A percentile compares a stretch with the other conserved stretches of the same genome.
Evolutionary conservation across 2,888 invertebrate genomes (phyloP).

Genomic region (Polydrusus pterygomalis): DNA sequence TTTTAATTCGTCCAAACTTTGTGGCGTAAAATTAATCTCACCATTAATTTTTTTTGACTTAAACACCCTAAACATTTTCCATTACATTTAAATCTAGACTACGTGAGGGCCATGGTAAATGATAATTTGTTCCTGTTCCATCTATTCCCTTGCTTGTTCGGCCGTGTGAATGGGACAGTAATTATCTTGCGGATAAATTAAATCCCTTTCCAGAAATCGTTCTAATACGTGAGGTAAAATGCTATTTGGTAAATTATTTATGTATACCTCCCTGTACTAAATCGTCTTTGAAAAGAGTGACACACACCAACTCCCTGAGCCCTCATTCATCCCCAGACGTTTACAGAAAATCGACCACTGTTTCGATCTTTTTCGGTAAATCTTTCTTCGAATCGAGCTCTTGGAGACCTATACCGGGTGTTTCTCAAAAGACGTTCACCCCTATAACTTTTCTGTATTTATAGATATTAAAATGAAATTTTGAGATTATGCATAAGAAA

Average conservation of each 20-base stretch:
- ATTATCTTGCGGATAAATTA: conserved; percentile 4
- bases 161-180: conserved; percentile 7
- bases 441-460: no score
- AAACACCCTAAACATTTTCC: conserved; percentile 2
- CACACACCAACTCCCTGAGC: no score
- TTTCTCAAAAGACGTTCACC: no score
- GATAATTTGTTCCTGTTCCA: conserved; percentile 2
- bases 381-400: no score
- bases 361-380: no score
- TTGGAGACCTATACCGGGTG: no score
- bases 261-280: neutral
- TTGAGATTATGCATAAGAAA: no score
- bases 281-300: no score
- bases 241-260: neutral
- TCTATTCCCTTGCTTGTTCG: neutral
- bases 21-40: neutral
- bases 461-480: no score
- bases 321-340: no score
- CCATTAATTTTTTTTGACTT: neutral
- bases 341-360: no score
- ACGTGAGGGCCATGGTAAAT: conserved; percentile 8
- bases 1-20: no score
- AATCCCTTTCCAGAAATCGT: neutral
- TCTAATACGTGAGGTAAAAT: neutral
- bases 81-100: conserved; percentile 14